Base-by-base conservation (phyloP, 2,888 invertebrate genomes). In the Formica aserva region DNA sequence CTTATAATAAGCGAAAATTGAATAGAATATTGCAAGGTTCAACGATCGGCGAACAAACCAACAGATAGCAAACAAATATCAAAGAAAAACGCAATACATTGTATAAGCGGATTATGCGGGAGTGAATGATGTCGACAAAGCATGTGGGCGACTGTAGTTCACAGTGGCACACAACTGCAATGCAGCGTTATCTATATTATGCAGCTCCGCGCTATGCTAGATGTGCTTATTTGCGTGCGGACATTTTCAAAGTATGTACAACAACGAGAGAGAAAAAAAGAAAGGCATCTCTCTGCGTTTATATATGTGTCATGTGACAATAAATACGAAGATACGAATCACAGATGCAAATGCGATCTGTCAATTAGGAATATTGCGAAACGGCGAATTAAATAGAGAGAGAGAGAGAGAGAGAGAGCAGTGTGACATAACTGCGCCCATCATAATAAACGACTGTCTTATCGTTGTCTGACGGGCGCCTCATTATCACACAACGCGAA, bases 101-200 rank as follows among this genome's bases (percentile, higher is more conserved):
- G 22, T 4, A 45, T 45, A 57, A 32, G 22, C 45, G 13, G 32
- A 60, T 78, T 32, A 69, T 69, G 57, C 78, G 45, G 45, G 57
- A 78, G 3, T 35, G 18, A 11, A 60, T 45, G 60, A 80, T 72
- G 38, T 57, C n/a, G 67, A 26, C n/a, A 18, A 2, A 15, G 32
- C 32, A 35, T 48, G 18, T 71, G 45, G 41, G 41, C 18, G 71
- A 60, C 32, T 48, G 35, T 69, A 35, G 35, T 62, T 71, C 26
- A 60, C 32, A 35, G 29, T 32, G 65, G 22, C 52, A 86, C 72
- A 78, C 81, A 86, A 78, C 84, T 71, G 90, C 87, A 88, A 82
- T 88, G 86, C 89, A 87, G 88, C 72, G 85, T 83, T 80, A 85
- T 76, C 82, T 86, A 87, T 87, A 86, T 77, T 83, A 84, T 52